Evolutionary conservation across 2,113 vertebrate genomes (phyloP).

Genomic region (Epinephelus fuscoguttatus): DNA sequence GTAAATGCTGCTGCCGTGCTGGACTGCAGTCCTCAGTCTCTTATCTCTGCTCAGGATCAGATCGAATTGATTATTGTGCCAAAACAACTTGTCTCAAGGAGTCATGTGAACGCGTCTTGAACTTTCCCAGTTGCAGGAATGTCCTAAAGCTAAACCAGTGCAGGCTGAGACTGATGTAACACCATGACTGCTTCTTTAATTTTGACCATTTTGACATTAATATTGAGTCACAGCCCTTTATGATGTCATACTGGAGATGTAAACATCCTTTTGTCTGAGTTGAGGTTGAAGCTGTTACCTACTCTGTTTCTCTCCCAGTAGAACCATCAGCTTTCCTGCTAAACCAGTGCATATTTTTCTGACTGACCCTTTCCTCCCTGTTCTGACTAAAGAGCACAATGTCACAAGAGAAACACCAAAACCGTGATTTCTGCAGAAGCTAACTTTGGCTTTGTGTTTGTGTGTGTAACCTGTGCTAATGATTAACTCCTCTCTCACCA

Average conservation of each 20-base stretch:
- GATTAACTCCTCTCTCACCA: constrained; percentile 77
- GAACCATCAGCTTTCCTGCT: neutral
- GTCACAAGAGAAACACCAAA: neutral
- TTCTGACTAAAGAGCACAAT: neutral
- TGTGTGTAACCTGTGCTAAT: constrained; percentile 68
- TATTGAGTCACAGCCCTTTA: neutral
- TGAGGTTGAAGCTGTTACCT: neutral
- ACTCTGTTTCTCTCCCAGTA: neutral
- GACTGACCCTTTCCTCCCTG: neutral
- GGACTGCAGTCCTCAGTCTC: neutral
- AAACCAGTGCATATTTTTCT: neutral
- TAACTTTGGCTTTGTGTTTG: constrained; percentile 1
- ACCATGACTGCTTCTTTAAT: no score
- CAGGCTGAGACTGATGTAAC: neutral
- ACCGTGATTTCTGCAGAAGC: neutral
- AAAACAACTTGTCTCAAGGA: neutral
- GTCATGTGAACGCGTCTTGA: constrained; percentile 15
- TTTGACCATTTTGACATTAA: neutral
- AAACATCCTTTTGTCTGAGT: neutral
- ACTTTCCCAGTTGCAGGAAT: neutral
- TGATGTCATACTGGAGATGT: neutral
- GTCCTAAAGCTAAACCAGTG: neutral
- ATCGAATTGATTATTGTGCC: constrained; percentile 3
- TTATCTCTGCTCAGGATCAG: constrained; percentile 15
- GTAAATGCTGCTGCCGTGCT: neutral